Evolutionary conservation across 2,113 vertebrate genomes (phyloP).

Genomic region (zebrafish (Danio rerio)): DNA sequence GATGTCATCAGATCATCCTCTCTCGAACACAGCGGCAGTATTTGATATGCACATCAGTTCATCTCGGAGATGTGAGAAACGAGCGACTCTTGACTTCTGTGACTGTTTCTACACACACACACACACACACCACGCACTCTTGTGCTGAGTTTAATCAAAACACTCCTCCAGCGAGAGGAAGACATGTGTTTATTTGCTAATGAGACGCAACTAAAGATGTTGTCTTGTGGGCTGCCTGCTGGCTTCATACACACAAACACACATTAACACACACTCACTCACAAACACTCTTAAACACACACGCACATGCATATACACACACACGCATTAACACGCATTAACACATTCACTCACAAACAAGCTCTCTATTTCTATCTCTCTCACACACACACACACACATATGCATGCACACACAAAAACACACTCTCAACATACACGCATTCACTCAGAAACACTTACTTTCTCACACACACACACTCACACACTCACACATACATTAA

Average conservation of each 20-base stretch:
- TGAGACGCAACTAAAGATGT: constrained; percentile 60
- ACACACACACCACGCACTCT: neutral
- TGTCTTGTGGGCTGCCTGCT: constrained; percentile 51
- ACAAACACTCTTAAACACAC: neutral
- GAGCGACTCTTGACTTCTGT: neutral
- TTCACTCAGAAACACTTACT: no score
- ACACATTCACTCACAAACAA: no score
- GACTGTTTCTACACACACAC: neutral
- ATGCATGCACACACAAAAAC: no score
- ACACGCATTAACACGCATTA: no score
- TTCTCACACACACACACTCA: neutral
- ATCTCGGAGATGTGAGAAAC: neutral
- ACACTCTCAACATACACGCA: no score
- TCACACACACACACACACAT: no score
- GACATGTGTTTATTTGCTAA: constrained; percentile 60
- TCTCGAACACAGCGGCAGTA: neutral
- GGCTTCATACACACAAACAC: neutral
- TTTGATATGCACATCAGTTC: neutral
- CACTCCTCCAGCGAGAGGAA: constrained; percentile 46
- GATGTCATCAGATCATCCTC: no score
- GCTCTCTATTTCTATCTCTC: no score
- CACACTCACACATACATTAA: neutral
- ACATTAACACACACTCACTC: neutral
- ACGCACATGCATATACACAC: neutral
- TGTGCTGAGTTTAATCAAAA: constrained; percentile 45